Percentiles rank a stretch among this genome's conserved stretches.
Conservation (phyloP, 2,113 vertebrate species). For the Microtus oregoni region DNA sequence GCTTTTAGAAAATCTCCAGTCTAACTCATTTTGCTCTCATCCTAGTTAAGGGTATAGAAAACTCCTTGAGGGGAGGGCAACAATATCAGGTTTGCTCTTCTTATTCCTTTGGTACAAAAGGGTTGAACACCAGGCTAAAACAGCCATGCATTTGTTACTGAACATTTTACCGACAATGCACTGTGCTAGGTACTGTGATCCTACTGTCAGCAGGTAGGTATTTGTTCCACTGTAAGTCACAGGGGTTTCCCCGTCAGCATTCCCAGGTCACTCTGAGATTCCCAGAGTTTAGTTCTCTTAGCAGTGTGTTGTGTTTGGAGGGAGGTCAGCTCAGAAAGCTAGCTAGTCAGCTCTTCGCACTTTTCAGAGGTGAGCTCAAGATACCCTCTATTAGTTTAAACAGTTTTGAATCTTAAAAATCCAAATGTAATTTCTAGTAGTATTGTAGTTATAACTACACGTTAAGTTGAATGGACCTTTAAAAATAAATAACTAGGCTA, state of each 20-base stretch:
- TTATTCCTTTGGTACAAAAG: constrained; percentile 74
- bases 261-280: constrained; percentile 60
- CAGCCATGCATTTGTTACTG: constrained; percentile 61
- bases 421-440: constrained; percentile 64
- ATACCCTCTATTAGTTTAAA: constrained; percentile 42
- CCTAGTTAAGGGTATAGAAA: constrained; percentile 51
- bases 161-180: constrained; percentile 70
- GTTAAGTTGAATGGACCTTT: constrained; percentile 66
- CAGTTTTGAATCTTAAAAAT: constrained; percentile 46
- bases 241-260: constrained; percentile 43
- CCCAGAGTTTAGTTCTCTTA: constrained; percentile 68
- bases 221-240: constrained; percentile 72
- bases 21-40: constrained; percentile 67
- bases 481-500: constrained; percentile 67
- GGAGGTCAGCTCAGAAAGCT: constrained; percentile 54
- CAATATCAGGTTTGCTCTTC: constrained; percentile 67
- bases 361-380: constrained; percentile 71
- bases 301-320: constrained; percentile 44
- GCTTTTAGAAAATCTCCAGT: constrained; percentile 60
- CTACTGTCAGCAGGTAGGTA: constrained; percentile 55
- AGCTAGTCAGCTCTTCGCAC: background rate
- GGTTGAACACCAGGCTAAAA: constrained; percentile 68
- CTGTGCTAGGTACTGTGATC: constrained; percentile 81
- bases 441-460: constrained; percentile 64
- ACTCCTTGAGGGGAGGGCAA: constrained; percentile 52